These are phyloP conservation scores for Apus apus DNA, from an alignment of 2,113 vertebrate species.

Conservation along the genomic window DNA sequence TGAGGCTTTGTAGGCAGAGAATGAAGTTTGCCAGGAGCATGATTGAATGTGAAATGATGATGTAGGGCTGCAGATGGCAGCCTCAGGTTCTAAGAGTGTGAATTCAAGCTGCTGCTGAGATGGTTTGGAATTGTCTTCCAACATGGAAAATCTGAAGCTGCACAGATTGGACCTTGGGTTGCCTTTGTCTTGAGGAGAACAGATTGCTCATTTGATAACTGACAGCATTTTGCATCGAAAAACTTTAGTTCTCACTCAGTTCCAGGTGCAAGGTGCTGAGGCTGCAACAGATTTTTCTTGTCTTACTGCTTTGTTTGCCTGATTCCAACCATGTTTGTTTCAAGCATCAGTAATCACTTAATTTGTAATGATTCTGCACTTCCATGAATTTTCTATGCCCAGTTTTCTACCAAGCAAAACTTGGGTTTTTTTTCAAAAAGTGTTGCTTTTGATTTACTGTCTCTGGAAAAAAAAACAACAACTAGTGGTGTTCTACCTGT, in stretches of 20 bases:
- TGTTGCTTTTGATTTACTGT: neutral
- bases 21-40: neutral
- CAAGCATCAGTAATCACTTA: neutral
- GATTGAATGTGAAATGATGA: neutral
- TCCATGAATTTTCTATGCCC: neutral
- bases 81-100: neutral
- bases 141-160: neutral
- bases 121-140: neutral
- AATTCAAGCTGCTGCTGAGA: constrained; percentile 12
- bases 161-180: neutral
- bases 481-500: neutral
- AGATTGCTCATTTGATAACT: constrained; percentile 1
- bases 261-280: neutral
- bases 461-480: neutral
- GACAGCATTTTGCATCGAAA: neutral
- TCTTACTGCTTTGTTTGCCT: neutral
- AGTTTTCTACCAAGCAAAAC: neutral
- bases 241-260: neutral
- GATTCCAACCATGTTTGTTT: neutral
- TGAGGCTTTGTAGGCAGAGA: neutral
- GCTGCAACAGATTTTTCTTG: neutral
- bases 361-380: neutral
- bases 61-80: constrained; percentile 31
- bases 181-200: constrained; percentile 1
- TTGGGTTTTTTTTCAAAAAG: neutral